Base-by-base conservation (phyloP, 2,888 invertebrate genomes). In the Synergus umbraculus region DNA sequence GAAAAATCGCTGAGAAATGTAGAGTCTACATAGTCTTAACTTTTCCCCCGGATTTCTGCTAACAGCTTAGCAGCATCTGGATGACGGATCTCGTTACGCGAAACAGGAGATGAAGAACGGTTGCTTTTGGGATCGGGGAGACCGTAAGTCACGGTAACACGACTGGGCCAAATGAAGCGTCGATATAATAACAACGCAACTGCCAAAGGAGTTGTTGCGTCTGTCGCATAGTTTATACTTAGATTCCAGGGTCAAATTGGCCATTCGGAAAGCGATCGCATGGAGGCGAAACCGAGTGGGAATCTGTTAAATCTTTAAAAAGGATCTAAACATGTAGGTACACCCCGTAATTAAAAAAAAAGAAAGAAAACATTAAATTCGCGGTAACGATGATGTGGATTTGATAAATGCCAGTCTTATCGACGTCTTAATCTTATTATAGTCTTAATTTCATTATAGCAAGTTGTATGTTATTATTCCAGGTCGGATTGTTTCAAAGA, bases 81-180 rank as follows among this genome's bases (percentile, higher is more conserved):
- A 73, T 73, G 73, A 73, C 54, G 73, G 37, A 73, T 73, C 73
- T 73, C 54, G 54, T 54, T 73, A 73, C 37, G 73, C 73, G 73
- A 73, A 73, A 54, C 73, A 37, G 54, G 54, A 73, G 73, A 73
- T 73, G 73, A 73, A 73, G 73, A 73, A 73, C 54, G 54, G 73
- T 54, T n/a, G 13, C 37, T 73, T 73, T n/a, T 73, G 73, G 37
- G 73, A 73, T 41, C 41, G 54, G 54, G 54, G 73, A 73, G 73
- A 73, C 81, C 84, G 84, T 88, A 87, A 82, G 85, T 88, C 87
- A 87, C 83, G 83, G 85, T 83, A 86, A 85, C 83, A 85, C 84
- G 86, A 84, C 87, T 86, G 86, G 84, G 84, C 85, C 86, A 88
- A 88, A 87, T 87, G 87, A 87, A 85, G 87, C 88, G 86, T 88